Evolutionary conservation across 2,113 vertebrate genomes (phyloP).

Genomic region (Garra rufa): DNA sequence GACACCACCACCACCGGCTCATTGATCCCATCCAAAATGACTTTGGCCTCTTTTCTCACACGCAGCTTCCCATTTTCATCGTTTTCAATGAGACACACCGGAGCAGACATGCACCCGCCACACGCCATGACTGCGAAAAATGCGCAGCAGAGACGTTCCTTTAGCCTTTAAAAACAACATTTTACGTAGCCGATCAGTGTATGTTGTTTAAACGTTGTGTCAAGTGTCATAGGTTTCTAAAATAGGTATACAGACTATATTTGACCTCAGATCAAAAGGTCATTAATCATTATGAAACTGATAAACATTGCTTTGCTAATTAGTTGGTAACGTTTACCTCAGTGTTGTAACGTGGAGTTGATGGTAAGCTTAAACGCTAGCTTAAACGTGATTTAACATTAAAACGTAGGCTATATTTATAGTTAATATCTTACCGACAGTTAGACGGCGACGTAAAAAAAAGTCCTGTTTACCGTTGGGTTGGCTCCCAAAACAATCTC

Average conservation of each 20-base stretch:
- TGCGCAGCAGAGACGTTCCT: neutral
- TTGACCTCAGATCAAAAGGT: neutral
- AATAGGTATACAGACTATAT: neutral
- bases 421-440: too few species aligned
- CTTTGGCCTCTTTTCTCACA: slow-evolving; percentile 44
- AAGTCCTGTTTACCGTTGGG: too few species aligned
- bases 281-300: neutral
- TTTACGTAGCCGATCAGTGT: neutral
- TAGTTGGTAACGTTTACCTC: neutral
- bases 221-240: neutral
- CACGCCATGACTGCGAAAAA: neutral
- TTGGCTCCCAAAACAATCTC: neutral
- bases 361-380: neutral
- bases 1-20: slow-evolving; percentile 60
- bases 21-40: slow-evolving; percentile 43
- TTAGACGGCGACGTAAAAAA: too few species aligned
- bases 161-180: neutral
- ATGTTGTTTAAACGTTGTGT: neutral
- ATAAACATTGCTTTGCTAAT: neutral
- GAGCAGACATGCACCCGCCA: neutral
- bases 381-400: neutral
- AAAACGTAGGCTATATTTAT: neutral
- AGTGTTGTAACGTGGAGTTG: neutral
- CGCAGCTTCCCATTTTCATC: neutral
- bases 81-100: slow-evolving; percentile 39